Base-by-base conservation (phyloP, 1,140 invertebrate genomes). In the Drosophila albomicans region DNA sequence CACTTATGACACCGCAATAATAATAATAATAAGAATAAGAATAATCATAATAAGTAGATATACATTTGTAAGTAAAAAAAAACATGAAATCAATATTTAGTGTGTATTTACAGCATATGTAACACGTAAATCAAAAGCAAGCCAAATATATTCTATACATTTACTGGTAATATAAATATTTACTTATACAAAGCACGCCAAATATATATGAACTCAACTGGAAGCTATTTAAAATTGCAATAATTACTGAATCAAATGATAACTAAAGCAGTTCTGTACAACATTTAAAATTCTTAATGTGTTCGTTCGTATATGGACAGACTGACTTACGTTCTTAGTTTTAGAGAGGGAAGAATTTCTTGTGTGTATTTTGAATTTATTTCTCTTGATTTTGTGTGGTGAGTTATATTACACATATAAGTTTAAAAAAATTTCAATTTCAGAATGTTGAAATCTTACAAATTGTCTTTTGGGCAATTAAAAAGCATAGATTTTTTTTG, bases 341-440 rank as follows among this genome's bases (percentile, higher is more conserved):
- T 13, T 32, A 32, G n/a, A 54, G 28, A 57, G 15, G 43, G n/a
- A 11, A 38, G 43, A 56, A 46, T 30, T 46, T 46, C 1, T 38
- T 56, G 20, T 25, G 20, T 52, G 58, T 52, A 25, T 35, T 54
- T 32, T 2, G 13, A 41, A 72, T 57, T 52, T 67, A 45, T 64
- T 45, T 76, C 13, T 66, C 56, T 71, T 46, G 75, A 91, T 91
- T 91, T 91, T 91, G 89, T 91, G 89, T 91, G 89, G 82, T 87
- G 89, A 91, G 89, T 91, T 86, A 15, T 38, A 56, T 38, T 38
- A 5, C 16, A 38, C 13, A 57, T 57, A 41, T 41, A 56, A 38
- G 1, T 15, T 20, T 3, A 25, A 25, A 41, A 25, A 41, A 41
- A 43, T 57, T 20, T 10, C 1, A 20, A 13, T 51, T 43, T 43